Base-by-base conservation (phyloP, 1,140 invertebrate genomes). In the Nephotettix cincticeps region DNA sequence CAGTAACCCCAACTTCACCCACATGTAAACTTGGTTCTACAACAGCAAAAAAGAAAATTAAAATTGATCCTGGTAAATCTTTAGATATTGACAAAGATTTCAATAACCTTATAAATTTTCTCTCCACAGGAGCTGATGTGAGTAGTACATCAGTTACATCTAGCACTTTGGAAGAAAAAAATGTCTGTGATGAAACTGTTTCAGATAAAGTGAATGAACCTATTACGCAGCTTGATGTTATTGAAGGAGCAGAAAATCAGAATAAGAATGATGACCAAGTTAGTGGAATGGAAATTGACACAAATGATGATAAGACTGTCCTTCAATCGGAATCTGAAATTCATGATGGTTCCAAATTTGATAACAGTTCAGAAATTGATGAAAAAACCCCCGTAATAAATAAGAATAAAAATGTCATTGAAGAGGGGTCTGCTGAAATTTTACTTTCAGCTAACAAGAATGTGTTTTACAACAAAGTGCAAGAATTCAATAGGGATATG, bases 401-500 rank as follows among this genome's bases (percentile, higher is more conserved):
- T 11, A 61, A 61, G 23, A 14, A 11, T 27, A 29, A 61, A 13
- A 61, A 61, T 27, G 56, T 67, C 23, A 64, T 64, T 9, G 40
- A 43, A 67, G 64, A 67, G 30, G 64, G 64, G 6, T 67, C 32
- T 45, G 64, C 64, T 3, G 64, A 67, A 67, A 67, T 67, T 21
- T 27, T 67, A 9, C 32, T 67, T 13, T 43, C 36, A 43, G 82
- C 80, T 1, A 84, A 77, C 11, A 86, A 88, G 56, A 88, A 91
- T 79, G 95, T 98, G 0, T 99, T 99, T 82, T 99, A 98, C 78
- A 99, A 99, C 84, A 95, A 95, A 1, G 96, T 98, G 19, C 97
- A 99, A 82, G 94, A 98, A 82, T 98, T 99, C 77, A 99, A 99
- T 79, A 85, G 97, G 77, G 97, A 99, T 84, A 81, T 99, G n/a